Percentiles rank a stretch among this genome's conserved stretches.
phyloP scores from a whole-genome alignment of 1,140 invertebrate species.

The Papilio polytes region DNA sequence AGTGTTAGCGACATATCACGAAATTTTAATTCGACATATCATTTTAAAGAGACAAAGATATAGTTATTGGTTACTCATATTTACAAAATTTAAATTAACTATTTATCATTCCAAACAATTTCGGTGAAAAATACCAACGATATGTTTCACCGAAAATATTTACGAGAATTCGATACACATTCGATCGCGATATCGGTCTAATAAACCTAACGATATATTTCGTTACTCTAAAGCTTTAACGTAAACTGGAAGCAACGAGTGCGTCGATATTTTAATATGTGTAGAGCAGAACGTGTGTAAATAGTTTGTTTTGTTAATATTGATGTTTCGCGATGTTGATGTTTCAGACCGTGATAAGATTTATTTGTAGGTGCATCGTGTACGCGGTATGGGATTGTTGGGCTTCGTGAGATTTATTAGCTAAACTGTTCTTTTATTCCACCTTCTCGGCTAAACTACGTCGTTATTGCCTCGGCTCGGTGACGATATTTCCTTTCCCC shows the following conservation, averaged over 20 bases:
- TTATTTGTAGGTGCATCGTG: slow-evolving; percentile 46
- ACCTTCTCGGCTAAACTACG: slow-evolving; percentile 27
- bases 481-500: slow-evolving; percentile 5
- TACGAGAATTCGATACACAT: slow-evolving; percentile 19
- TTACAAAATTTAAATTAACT: slow-evolving; percentile 8
- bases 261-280: slow-evolving; percentile 75
- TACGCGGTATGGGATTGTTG: slow-evolving; percentile 29
- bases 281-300: slow-evolving; percentile 61
- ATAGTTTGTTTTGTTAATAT: slow-evolving; percentile 81
- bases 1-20: slow-evolving; percentile 49
- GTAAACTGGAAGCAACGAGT: slow-evolving; percentile 45
- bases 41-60: slow-evolving; percentile 43
- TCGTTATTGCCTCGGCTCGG: slow-evolving; percentile 29
- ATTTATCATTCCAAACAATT: slow-evolving; percentile 2
- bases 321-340: slow-evolving; percentile 78
- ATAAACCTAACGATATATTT: slow-evolving; percentile 37
- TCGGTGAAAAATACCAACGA: slow-evolving; percentile 16
- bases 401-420: slow-evolving; percentile 38
- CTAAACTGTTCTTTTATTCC: slow-evolving; percentile 31
- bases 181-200: slow-evolving; percentile 13
- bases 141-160: slow-evolving; percentile 30
- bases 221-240: slow-evolving; percentile 39
- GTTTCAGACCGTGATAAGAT: slow-evolving; percentile 63
- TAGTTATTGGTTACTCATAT: slow-evolving; percentile 19
- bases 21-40: slow-evolving; percentile 66